Evolutionary conservation across 1,140 invertebrate genomes (phyloP), one percentile per base, ranked within the genome.

Genomic region (Xylocopa sonorina): DNA sequence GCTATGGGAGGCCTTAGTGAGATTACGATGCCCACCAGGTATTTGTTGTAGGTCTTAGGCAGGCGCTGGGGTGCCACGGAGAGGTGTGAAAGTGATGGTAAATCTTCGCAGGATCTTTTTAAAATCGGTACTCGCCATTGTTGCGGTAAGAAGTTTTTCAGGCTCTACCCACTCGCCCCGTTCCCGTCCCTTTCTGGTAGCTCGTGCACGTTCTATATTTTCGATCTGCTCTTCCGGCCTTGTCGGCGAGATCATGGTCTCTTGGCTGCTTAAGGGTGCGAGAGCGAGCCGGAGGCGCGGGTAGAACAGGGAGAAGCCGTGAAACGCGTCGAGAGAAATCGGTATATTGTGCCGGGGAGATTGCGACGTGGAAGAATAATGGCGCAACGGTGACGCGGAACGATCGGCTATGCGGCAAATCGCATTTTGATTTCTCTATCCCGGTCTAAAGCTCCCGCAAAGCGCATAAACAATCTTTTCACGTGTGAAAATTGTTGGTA

Each of bases 131-230:
- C 84, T 64, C 48, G 84, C 87, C 89, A 93, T 93, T 93, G 91
- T 93, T 87, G 88, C 85, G 87, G 84, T 92, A 92, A 92, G 91
- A 92, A 92, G 91, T 92, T 92, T 92, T 91, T 82, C 76, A 78
- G 86, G 86, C 38, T 81, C 69, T 78, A 46, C 74, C 29, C 63
- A 66, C 68, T 74, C 71, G 3, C 50, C 41, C 71, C 41, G 57
- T 71, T 73, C 32, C 53, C 66, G 9, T 27, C 14, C 10, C 66
- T 57, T 64, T 80, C 32, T 14, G 60, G 7, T 9, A 55, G 51
- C 72, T 46, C 50, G 51, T 74, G 74, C 46, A 58, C 63, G 58
- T 57, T 67, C 78, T 27, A 71, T n/a, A 78, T 75, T 73, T 74
- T 83, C 64, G 53, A 79, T 73, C 84, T 81, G 66, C 72, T 81